A percentile compares a stretch with the other conserved stretches of the same genome.
phyloP scores from a whole-genome alignment of 2,888 invertebrate species.

The Megalurothrips usitatus region DNA sequence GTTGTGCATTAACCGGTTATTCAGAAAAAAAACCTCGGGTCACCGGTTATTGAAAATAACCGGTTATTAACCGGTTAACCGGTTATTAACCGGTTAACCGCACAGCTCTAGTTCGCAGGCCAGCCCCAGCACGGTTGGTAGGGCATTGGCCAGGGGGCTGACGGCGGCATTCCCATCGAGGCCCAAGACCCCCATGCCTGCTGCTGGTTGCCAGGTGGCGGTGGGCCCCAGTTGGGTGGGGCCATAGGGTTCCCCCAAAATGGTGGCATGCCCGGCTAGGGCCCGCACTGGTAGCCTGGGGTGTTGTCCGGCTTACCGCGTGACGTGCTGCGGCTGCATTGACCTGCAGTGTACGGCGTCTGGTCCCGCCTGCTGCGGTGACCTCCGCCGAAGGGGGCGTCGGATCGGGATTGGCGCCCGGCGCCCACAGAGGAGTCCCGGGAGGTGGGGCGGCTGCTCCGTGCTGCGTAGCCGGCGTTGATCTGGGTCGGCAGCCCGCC shows the following conservation, averaged over 20 bases:
- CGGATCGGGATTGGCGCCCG: background rate
- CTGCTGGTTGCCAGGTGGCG: too few species aligned
- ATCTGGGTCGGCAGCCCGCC: background rate
- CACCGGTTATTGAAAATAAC: too few species aligned
- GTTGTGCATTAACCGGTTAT: too few species aligned
- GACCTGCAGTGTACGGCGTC: background rate
- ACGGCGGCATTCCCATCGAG: too few species aligned
- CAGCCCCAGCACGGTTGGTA: background rate
- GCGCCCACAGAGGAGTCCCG: background rate
- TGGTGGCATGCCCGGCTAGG: background rate
- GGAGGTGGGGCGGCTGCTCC: background rate
- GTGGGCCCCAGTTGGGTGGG: too few species aligned
- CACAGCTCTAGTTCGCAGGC: background rate
- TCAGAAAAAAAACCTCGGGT: too few species aligned
- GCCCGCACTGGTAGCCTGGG: background rate
- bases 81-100: too few species aligned
- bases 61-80: too few species aligned
- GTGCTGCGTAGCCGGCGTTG: background rate
- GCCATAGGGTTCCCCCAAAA: too few species aligned
- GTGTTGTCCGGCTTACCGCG: background rate
- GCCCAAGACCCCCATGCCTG: too few species aligned
- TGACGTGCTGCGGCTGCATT: background rate
- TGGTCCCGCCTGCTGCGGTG: background rate
- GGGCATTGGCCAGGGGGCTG: background rate
- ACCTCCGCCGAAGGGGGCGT: background rate